Evolutionary conservation across 1,140 invertebrate genomes (phyloP), one percentile per base, ranked within the genome.

Genomic region (Mizuhopecten yessoensis): DNA sequence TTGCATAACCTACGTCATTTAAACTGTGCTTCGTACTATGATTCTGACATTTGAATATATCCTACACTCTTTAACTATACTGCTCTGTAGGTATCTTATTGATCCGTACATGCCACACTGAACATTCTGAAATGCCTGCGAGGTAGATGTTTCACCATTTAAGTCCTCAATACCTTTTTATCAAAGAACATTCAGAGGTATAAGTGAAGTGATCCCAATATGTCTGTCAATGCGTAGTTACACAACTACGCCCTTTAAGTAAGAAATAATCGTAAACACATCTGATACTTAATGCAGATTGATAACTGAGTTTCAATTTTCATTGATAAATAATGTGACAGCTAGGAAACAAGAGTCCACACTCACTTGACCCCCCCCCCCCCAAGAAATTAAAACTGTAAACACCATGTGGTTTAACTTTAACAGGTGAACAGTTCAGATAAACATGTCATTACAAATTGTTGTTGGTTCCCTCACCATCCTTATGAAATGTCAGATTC

Each of bases 41-140:
- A 75, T n/a, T 75, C 23, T n/a, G 57, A 75, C 9, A 45, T 20
- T 45, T 45, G 17, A 45, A 45, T 15, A 45, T 45, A 45, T 45
- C 17, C 42, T 17, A 45, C 17, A 17, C 17, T 17, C 57, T 75
- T 29, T 75, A 75, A 75, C 57, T 75, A 75, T 29, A n/a, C n/a
- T 29, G 11, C 9, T 75, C n/a, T 57, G 17, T n/a, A 75, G n/a
- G 57, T 75, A 75, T 75, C n/a, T 75, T n/a, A 75, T 75, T n/a
- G 57, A 75, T 29, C 57, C 57, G 1, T n/a, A 29, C n/a, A 75
- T 45, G 57, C 57, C 17, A 29, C 57, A 75, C 57, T 75, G 23
- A 75, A 75, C 57, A 75, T 75, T n/a, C 57, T 75, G n/a, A 75
- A 75, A 75, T 29, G 29, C 57, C 23, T n/a, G n/a, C n/a, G n/a